Conservation (phyloP, 2,888 invertebrate species). For the Eilema depressum region DNA sequence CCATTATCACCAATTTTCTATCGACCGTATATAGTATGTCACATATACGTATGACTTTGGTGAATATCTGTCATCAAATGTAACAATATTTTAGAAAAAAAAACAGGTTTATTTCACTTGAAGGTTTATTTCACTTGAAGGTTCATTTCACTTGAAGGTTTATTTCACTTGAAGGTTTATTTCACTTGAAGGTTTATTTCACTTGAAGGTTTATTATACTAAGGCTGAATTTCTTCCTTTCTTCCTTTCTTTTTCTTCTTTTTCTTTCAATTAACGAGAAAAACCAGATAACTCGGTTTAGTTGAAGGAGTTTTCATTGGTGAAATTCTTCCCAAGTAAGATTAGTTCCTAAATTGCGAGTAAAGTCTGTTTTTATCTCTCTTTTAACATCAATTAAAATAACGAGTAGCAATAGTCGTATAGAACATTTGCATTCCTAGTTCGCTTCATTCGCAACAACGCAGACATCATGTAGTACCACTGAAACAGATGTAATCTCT, state of each 20-base stretch:
- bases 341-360: conserved; percentile 29
- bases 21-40: neutral
- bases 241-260: too few species aligned
- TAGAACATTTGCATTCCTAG: conserved; percentile 20
- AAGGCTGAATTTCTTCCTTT: neutral
- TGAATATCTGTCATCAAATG: neutral
- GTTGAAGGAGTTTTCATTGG: neutral
- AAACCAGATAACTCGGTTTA: too few species aligned
- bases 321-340: neutral
- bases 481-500: neutral
- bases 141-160: too few species aligned
- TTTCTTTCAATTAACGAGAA: too few species aligned
- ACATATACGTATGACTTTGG: too few species aligned
- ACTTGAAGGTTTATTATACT: neutral
- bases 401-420: conserved; percentile 32
- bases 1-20: conserved; percentile 28
- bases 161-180: too few species aligned
- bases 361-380: conserved; percentile 44
- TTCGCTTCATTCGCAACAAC: conserved; percentile 29
- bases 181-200: too few species aligned
- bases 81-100: neutral
- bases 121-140: too few species aligned
- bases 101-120: too few species aligned
- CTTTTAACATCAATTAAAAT: conserved; percentile 36
- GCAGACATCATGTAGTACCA: conserved; percentile 12